phyloP scores from a whole-genome alignment of 2,888 invertebrate genomes.

The Helobdella robusta region DNA sequence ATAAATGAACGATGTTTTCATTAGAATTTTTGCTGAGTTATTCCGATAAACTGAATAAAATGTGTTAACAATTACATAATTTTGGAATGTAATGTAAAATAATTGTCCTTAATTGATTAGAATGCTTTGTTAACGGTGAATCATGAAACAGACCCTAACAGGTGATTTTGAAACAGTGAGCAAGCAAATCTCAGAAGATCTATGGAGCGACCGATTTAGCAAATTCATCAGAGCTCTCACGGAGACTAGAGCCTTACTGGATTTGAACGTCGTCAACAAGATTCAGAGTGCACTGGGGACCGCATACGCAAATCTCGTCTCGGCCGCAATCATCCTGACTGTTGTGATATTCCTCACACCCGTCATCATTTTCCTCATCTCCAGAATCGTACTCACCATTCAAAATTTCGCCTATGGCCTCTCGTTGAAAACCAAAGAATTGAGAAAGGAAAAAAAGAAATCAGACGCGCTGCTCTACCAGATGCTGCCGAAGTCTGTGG shows the following conservation, averaged over 20 bases:
- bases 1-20: not conserved
- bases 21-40: too few relatives aligned
- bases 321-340: slow-evolving; percentile 60
- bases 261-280: not conserved
- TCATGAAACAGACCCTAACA: not conserved
- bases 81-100: too few relatives aligned
- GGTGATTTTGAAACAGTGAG: not conserved
- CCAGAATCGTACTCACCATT: slow-evolving; percentile 38
- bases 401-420: slow-evolving; percentile 40
- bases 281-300: not conserved
- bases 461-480: slow-evolving; percentile 44
- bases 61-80: too few relatives aligned
- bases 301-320: slow-evolving; percentile 41
- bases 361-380: slow-evolving; percentile 39
- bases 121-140: too few relatives aligned
- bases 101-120: too few relatives aligned
- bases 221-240: slow-evolving; percentile 5
- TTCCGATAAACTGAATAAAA: too few relatives aligned
- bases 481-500: slow-evolving; percentile 45
- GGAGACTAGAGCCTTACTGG: not conserved
- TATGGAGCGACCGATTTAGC: slow-evolving; percentile 20
- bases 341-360: slow-evolving; percentile 41
- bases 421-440: slow-evolving; percentile 40
- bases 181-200: not conserved
- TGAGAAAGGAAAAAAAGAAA: slow-evolving; percentile 42